A percentile compares a stretch with the other conserved stretches of the same genome.
phyloP scores from a whole-genome alignment of 2,113 vertebrate genomes.

The Engystomops pustulosus region DNA sequence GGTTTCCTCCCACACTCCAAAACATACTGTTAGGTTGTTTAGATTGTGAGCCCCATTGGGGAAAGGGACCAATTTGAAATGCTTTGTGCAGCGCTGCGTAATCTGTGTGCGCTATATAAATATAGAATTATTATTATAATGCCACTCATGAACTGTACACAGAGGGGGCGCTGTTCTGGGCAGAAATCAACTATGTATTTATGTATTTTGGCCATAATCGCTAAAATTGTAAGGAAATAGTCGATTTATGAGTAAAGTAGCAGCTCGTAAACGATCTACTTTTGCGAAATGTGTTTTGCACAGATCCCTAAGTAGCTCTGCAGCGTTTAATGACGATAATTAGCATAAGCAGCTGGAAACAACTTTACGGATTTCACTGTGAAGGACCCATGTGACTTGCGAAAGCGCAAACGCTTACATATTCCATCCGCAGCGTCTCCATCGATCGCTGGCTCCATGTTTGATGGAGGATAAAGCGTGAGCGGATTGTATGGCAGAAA shows the following conservation, averaged over 20 bases:
- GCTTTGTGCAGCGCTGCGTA: too few relatives aligned
- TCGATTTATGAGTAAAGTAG: not conserved
- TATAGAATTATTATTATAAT: too few relatives aligned
- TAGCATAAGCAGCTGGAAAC: conserved; percentile 1
- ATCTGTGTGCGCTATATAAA: too few relatives aligned
- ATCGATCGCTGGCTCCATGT: not conserved
- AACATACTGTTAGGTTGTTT: too few relatives aligned
- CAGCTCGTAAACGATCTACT: not conserved
- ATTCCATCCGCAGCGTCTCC: not conserved
- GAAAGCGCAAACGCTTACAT: not conserved
- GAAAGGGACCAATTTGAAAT: too few relatives aligned
- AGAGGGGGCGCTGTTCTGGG: too few relatives aligned
- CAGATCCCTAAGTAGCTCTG: not conserved
- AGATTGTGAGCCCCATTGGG: too few relatives aligned
- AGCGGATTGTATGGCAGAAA: not conserved
- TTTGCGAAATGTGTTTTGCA: not conserved
- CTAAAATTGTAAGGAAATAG: not conserved
- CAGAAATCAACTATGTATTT: too few relatives aligned
- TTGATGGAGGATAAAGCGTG: not conserved
- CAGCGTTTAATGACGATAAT: not conserved
- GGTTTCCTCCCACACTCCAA: too few relatives aligned
- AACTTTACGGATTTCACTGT: not conserved
- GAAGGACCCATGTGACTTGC: not conserved
- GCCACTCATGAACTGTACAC: too few relatives aligned
- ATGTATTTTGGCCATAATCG: too few relatives aligned